A percentile compares a stretch with the other conserved stretches of the same genome.
Evolutionary conservation across 2,888 invertebrate species (phyloP).

Genomic region (Parelbella ahira): DNA sequence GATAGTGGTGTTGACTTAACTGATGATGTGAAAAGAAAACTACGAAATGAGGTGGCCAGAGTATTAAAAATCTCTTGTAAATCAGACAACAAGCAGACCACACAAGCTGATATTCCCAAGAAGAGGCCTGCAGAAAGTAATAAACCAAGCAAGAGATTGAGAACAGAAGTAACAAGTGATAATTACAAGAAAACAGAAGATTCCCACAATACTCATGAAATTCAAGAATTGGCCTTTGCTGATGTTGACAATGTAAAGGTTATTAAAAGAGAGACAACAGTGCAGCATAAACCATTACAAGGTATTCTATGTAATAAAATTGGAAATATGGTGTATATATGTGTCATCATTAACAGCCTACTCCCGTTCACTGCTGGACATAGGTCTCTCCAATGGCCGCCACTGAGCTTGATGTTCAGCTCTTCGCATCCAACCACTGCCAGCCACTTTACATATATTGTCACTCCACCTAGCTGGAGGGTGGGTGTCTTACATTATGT

Average conservation of each 20-base stretch:
- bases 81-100: constrained; percentile 17
- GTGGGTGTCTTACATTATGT: too few relatives aligned
- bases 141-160: constrained; percentile 27
- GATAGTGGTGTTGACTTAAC: constrained; percentile 52
- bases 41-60: constrained; percentile 49
- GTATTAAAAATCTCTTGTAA: constrained; percentile 37
- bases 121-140: constrained; percentile 14
- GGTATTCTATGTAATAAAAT: too few relatives aligned
- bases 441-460: too few relatives aligned
- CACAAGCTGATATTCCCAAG: constrained; percentile 31
- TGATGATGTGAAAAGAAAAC: constrained; percentile 50
- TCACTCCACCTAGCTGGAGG: too few relatives aligned
- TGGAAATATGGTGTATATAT: too few relatives aligned
- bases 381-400: too few relatives aligned
- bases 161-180: constrained; percentile 4
- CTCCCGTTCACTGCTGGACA: too few relatives aligned
- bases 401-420: too few relatives aligned
- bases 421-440: too few relatives aligned
- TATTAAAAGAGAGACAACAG: too few relatives aligned
- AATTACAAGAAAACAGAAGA: background rate
- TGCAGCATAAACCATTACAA: too few relatives aligned
- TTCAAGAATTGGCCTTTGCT: constrained; percentile 54
- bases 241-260: constrained; percentile 52
- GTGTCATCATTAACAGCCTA: too few relatives aligned
- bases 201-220: background rate